Evolutionary conservation across 2,113 vertebrate genomes (phyloP).

Genomic region (cattle (Bos taurus)): DNA sequence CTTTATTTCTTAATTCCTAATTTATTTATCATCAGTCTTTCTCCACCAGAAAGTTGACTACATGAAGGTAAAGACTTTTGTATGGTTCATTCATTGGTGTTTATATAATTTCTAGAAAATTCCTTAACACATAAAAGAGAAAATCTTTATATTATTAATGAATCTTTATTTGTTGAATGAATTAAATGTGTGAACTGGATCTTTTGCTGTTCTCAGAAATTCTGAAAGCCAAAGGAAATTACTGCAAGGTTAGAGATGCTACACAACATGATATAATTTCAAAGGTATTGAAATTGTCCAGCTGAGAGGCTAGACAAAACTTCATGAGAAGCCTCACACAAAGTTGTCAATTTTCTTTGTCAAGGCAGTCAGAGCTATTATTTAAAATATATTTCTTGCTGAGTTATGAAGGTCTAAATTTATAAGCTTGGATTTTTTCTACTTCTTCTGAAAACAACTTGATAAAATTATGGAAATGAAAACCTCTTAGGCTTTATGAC

Average conservation of each 20-base stretch:
- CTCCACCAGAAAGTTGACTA: neutral
- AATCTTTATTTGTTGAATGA: neutral
- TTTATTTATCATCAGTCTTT: neutral
- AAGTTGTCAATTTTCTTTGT: neutral
- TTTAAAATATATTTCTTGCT: constrained; percentile 35
- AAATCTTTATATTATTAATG: neutral
- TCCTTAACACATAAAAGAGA: neutral
- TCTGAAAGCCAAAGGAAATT: neutral
- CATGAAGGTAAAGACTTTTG: neutral
- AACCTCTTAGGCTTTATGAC: constrained; percentile 63
- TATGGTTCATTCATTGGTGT: neutral
- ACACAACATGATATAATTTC: neutral
- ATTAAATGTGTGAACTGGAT: neutral
- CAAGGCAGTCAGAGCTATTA: neutral
- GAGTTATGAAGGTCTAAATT: constrained; percentile 24
- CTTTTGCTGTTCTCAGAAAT: neutral
- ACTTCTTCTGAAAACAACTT: constrained; percentile 31
- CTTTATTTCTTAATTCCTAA: neutral
- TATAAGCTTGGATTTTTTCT: constrained; percentile 36
- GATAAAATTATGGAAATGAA: constrained; percentile 66
- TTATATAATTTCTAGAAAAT: neutral
- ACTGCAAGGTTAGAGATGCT: neutral
- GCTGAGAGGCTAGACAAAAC: neutral
- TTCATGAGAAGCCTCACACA: neutral
- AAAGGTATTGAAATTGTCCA: neutral